Evolutionary conservation across 2,888 invertebrate species (phyloP), one percentile per base, ranked within the genome.

Genomic region (Bembecia ichneumoniformis): DNA sequence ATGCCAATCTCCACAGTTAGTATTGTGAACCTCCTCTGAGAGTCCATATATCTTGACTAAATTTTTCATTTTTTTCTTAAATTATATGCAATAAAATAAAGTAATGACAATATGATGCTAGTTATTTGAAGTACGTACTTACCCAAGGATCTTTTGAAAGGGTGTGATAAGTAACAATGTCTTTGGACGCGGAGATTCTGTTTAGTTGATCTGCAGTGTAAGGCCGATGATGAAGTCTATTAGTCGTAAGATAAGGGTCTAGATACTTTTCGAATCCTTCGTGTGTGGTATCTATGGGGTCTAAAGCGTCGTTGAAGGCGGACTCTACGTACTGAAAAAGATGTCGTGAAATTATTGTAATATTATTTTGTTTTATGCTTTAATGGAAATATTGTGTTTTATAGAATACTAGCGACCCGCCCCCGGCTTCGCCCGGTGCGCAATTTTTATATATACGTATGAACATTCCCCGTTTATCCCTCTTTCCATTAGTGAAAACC

Each of bases 241-340:
- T 84, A 1, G 82, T 82, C 0, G 81, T 80, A 17, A 87, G 55
- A 50, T 87, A 87, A 0, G 84, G 84, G 51, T 87, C 87, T 46
- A 86, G 60, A 50, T 74, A 69, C 49, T 83, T 82, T 56, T 81
- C 78, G 35, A 66, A 81, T 1, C 87, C 86, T 9, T 83, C 82
- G 47, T 82, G 61, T 0, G 79, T 83, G 0, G 82, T 84, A 35
- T 84, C 78, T 5, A 84, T 52, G 0, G 77, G 74, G 14, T 77
- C 76, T 14, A 80, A 17, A 7, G 74, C 71, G 50, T 72, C 76
- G 35, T 62, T 65, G 64, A 67, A 73, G 52, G 67, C 71, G 11
- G 75, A 71, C 53, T 76, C 69, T 14, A 58, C 44, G 28, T 55
- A 54, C 82, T 82, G 52, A 11, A 49, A 55, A 49, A 10, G 3